Evolutionary conservation across 2,113 vertebrate species (phyloP), one percentile per base, ranked within the genome.

Genomic region (Erythrocercus mccallii): DNA sequence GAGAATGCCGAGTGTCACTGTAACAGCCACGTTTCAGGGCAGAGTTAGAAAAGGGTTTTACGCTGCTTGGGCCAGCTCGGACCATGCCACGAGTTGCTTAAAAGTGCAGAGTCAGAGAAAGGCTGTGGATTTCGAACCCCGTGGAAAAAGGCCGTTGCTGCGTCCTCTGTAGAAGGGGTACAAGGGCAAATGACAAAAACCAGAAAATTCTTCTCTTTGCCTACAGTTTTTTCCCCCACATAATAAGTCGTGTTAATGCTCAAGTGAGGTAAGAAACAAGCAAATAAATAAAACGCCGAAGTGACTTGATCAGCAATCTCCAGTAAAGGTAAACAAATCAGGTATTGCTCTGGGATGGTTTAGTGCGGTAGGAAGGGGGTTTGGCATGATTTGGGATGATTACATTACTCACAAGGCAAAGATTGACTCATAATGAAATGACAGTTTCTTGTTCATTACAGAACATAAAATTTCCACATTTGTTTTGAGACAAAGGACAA

Each of bases 11-110:
- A 35, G 18, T 11, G 62, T 16, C 21, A 58, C 58, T 13, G 3
- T 0, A 37, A 3, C 44, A 13, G 48, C 60, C 2, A 0, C 31
- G 1, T 31, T 24, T 14, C 2, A 1, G 12, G 58, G 23, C 65
- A 56, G 4, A 33, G 10, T 30, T 20, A 47, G 77, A 50, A 37
- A 31, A 53, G 50, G 84, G 5, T 70, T 91, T 91, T 27, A 33
- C 81, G 0, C 47, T 21, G 56, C 89, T 25, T 4, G 53, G 62
- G 14, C 86, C 73, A 10, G n/a, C 66, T 51, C 5, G 42, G 50
- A 17, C 30, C 20, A 0, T 33, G 66, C 33, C 51, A 25, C 2
- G 0, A 14, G 86, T 18, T 53, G 48, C 28, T 30, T 6, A 7
- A 51, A 83, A 62, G 58, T 6, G 47, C 72, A 33, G 68, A 42